A percentile compares a stretch with the other conserved stretches of the same genome.
Conservation (phyloP, 2,797 vertebrate genomes). For the Tiaroga cobitis region DNA sequence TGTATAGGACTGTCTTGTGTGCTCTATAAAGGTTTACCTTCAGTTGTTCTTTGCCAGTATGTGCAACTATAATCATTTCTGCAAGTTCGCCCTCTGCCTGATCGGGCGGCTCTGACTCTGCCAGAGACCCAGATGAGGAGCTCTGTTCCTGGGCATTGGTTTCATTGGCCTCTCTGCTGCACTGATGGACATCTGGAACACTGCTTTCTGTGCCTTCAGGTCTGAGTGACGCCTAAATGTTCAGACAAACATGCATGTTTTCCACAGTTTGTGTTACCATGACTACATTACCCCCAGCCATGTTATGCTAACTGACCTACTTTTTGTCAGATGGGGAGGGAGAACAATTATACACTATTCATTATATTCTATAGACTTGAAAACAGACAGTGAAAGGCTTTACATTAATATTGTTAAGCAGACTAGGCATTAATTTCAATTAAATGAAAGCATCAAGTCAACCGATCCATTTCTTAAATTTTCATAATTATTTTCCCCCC, state of each 20-base stretch:
- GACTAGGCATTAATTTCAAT: neutral
- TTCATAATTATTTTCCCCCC: neutral
- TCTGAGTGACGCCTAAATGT: conserved; percentile 61
- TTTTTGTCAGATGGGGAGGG: conserved; percentile 60
- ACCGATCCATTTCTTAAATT: neutral
- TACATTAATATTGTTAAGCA: neutral
- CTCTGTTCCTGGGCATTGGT: conserved; percentile 63
- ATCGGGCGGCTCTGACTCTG: conserved; percentile 12
- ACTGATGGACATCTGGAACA: conserved; percentile 53
- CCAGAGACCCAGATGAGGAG: conserved; percentile 63
- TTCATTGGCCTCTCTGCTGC: conserved; percentile 58
- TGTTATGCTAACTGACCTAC: conserved; percentile 76
- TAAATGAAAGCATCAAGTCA: neutral
- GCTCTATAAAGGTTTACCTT: conserved; percentile 66
- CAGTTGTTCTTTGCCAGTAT: conserved; percentile 76
- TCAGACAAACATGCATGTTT: conserved; percentile 57
- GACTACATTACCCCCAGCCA: conserved; percentile 72
- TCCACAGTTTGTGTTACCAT: conserved; percentile 72
- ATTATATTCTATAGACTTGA: neutral
- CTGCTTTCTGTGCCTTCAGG: conserved; percentile 42
- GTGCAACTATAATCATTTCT: conserved; percentile 64
- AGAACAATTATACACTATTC: neutral
- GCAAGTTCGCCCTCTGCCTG: conserved; percentile 58
- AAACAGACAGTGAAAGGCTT: neutral
- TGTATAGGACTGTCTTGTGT: neutral